Conservation (phyloP, 2,113 vertebrate genomes). For the Seriola aureovittata region DNA sequence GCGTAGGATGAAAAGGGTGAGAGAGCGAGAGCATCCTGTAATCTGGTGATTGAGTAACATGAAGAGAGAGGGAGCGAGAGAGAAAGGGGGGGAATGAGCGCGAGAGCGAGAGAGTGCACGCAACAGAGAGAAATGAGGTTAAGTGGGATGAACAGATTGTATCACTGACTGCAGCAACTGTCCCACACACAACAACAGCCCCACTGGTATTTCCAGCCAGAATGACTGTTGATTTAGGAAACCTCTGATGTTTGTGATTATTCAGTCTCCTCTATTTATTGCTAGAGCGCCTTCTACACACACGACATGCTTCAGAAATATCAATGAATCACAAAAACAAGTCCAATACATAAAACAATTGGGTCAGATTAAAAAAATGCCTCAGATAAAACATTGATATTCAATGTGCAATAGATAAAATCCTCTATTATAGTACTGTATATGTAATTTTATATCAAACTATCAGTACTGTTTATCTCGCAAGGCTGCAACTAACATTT, state of each 20-base stretch:
- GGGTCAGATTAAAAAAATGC: not conserved
- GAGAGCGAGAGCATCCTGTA: slow-evolving; percentile 72
- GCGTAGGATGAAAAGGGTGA: slow-evolving; percentile 58
- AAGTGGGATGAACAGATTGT: slow-evolving; percentile 77
- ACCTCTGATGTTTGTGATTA: slow-evolving; percentile 15
- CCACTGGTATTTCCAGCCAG: slow-evolving; percentile 18
- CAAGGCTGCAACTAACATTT: not conserved
- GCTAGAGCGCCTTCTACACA: not conserved
- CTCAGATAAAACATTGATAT: not conserved
- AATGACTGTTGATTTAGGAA: slow-evolving; percentile 35
- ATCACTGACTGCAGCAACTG: slow-evolving; percentile 61
- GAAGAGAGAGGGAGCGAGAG: not conserved
- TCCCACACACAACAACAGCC: slow-evolving; percentile 36
- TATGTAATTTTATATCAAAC: not conserved
- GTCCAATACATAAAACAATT: not conserved
- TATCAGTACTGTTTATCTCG: not conserved
- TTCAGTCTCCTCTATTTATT: slow-evolving; percentile 9
- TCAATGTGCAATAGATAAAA: not conserved
- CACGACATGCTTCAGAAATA: not conserved
- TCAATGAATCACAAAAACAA: not conserved
- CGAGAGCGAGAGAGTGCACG: slow-evolving; percentile 43
- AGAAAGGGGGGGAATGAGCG: slow-evolving; percentile 11
- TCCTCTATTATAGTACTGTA: not conserved
- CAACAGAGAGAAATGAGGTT: slow-evolving; percentile 73
- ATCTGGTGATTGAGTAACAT: slow-evolving; percentile 77